phyloP scores from a whole-genome alignment of 2,113 vertebrate species.

The Sclerurus mexicanus region DNA sequence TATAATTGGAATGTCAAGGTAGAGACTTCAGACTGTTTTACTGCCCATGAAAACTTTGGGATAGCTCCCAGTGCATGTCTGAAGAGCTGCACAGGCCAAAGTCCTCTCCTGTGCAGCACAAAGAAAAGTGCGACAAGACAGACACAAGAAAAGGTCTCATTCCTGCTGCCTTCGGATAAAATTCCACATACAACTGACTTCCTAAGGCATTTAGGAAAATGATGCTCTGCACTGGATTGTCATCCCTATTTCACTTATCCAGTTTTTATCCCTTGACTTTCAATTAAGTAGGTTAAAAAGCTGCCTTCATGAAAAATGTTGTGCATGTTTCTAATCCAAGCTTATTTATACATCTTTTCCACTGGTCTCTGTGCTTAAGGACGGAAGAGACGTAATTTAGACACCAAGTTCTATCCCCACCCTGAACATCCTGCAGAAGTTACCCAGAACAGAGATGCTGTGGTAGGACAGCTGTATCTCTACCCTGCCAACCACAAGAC shows the following conservation, averaged over 20 bases:
- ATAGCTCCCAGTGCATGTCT: neutral
- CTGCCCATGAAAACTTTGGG: neutral
- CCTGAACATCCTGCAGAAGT: neutral
- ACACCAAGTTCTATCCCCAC: neutral
- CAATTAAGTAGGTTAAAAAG: neutral
- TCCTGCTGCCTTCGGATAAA: neutral
- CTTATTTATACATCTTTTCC: neutral
- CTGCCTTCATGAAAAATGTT: neutral
- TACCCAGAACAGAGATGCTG: neutral
- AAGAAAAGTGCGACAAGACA: neutral
- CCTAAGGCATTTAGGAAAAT: neutral
- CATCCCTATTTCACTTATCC: neutral
- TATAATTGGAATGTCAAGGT: neutral
- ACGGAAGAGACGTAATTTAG: neutral
- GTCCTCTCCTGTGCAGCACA: neutral
- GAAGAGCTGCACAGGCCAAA: neutral
- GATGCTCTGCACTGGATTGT: neutral
- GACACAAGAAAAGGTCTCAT: neutral
- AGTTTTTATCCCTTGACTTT: constrained; percentile 11
- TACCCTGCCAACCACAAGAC: neutral
- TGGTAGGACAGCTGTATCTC: neutral
- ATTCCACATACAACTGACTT: neutral
- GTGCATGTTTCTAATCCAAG: neutral
- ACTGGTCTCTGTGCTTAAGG: neutral
- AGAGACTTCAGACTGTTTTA: neutral